phyloP scores from a whole-genome alignment of 2,113 vertebrate genomes.

The Petromus typicus region DNA sequence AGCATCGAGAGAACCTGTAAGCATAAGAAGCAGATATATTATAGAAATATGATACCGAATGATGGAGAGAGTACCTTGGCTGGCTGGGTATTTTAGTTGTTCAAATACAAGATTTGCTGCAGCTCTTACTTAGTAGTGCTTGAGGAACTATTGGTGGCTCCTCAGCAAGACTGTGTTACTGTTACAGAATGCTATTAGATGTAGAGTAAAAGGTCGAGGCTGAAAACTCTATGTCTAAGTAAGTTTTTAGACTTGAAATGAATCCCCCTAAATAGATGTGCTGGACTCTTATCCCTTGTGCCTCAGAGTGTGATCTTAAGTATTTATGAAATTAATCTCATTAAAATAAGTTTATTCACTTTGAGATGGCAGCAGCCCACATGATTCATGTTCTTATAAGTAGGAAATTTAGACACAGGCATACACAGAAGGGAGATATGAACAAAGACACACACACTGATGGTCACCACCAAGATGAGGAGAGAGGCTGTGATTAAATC shows the following conservation, averaged over 20 bases:
- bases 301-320: not conserved
- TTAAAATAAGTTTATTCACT: not conserved
- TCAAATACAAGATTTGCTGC: not conserved
- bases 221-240: not conserved
- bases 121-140: not conserved
- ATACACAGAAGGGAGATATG: too few species aligned
- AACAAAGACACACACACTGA: not conserved
- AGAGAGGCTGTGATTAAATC: not conserved
- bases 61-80: not conserved
- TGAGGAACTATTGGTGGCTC: not conserved
- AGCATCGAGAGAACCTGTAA: not conserved
- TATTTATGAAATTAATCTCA: not conserved
- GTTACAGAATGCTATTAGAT: not conserved
- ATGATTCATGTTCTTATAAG: not conserved
- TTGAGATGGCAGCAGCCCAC: fast-evolving
- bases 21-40: not conserved
- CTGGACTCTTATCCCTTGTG: fast-evolving
- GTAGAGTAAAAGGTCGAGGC: not conserved
- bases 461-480: not conserved
- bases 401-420: too few species aligned
- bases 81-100: not conserved
- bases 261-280: not conserved
- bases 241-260: not conserved
- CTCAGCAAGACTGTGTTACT: not conserved
- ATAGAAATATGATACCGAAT: not conserved